phyloP scores from a whole-genome alignment of 2,113 vertebrate genomes.

The Pteruthius melanotis region DNA sequence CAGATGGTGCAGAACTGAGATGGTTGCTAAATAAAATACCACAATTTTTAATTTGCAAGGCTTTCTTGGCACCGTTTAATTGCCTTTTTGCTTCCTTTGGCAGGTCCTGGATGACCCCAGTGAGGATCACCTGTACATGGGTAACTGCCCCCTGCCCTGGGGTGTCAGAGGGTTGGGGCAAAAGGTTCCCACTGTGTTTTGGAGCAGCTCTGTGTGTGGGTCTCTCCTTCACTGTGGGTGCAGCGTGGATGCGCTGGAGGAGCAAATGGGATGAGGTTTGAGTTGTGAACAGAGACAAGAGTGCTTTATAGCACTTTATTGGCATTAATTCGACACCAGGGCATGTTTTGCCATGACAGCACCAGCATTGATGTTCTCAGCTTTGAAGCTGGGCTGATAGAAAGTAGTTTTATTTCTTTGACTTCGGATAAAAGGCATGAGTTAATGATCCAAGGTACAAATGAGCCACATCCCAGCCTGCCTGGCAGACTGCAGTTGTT shows the following conservation, averaged over 20 bases:
- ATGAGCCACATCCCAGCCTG: background rate
- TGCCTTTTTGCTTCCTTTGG: conserved; percentile 9
- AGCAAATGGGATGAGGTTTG: background rate
- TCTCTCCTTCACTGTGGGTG: background rate
- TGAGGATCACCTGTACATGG: conserved; percentile 99
- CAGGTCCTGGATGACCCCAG: conserved; percentile 97
- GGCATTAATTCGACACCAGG: background rate
- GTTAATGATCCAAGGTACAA: background rate
- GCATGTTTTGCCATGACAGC: background rate
- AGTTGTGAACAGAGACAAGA: background rate
- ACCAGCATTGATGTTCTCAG: background rate
- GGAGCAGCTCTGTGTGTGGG: background rate
- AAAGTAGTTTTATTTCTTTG: background rate
- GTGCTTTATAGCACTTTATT: background rate
- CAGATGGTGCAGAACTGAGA: background rate
- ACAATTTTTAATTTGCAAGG: background rate
- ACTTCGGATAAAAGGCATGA: rapidly evolving
- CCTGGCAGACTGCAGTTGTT: background rate
- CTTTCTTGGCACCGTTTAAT: background rate
- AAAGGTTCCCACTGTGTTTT: background rate
- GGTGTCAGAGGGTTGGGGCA: background rate
- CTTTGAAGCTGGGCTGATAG: background rate
- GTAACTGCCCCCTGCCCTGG: conserved; percentile 67
- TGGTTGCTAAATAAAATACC: background rate
- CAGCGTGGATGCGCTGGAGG: background rate